Evolutionary conservation across 2,888 invertebrate species (phyloP).

Genomic region (Epicampocera succincta): DNA sequence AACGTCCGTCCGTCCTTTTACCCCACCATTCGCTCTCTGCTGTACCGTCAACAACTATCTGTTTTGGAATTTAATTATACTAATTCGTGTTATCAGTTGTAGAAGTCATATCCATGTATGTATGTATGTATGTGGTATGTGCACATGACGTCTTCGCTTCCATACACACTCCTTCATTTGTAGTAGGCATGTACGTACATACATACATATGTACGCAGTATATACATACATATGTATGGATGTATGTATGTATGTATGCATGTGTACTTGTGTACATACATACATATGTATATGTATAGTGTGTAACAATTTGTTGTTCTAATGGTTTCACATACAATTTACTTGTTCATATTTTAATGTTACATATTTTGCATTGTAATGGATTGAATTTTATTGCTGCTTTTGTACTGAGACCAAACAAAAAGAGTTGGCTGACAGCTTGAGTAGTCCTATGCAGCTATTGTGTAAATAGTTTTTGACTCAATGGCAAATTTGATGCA

Average conservation of each 20-base stretch:
- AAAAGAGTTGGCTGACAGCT: slow-evolving; percentile 24
- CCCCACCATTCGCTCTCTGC: background rate
- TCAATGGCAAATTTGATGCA: slow-evolving; percentile 60
- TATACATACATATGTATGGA: background rate
- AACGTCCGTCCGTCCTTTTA: background rate
- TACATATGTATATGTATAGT: too few species aligned
- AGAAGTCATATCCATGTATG: background rate
- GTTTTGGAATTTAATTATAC: slow-evolving; percentile 5
- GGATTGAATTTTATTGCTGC: slow-evolving; percentile 7
- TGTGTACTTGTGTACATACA: background rate
- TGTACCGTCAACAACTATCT: background rate
- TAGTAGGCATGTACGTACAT: background rate
- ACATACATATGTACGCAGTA: background rate
- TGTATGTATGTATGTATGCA: background rate
- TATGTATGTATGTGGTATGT: background rate
- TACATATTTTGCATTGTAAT: slow-evolving; percentile 18
- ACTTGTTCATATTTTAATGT: slow-evolving; percentile 1
- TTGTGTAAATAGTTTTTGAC: slow-evolving; percentile 47
- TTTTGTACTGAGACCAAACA: slow-evolving; percentile 35
- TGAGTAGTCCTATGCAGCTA: slow-evolving; percentile 16
- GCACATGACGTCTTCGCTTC: too few species aligned
- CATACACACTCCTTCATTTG: too few species aligned
- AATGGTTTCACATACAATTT: background rate
- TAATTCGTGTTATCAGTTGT: slow-evolving; percentile 37
- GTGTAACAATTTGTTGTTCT: slow-evolving; percentile 1